Base-by-base conservation (phyloP, 2,113 vertebrate species). In the Cynocephalus volans region DNA sequence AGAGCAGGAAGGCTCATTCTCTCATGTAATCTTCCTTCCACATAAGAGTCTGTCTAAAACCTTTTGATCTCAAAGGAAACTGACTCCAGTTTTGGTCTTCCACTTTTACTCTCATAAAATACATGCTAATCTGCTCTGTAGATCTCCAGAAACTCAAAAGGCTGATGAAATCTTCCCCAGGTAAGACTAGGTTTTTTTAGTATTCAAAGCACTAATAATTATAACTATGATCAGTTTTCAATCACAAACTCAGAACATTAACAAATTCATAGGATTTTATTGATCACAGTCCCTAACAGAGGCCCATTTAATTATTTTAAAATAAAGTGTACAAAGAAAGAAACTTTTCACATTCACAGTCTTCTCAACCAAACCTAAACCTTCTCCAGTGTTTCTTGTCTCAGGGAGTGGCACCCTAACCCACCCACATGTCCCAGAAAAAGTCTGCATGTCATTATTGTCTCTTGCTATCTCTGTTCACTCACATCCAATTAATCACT, bases 111-210 rank as follows among this genome's bases (percentile, higher is more conserved):
- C 4, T 90, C 21, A 0, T 54, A 67, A 87, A 80, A 45, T 69
- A 24, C 36, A 60, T 12, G 33, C 14, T 90, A 56, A 83, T 45
- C 8, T 87, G 14, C 8, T 89, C 14, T 10, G 10, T 11, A 58
- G n/a, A 67, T 28, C 75, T 93, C 56, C 67, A 86, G 26, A 96
- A 97, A 90, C 3, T 85, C 73, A 90, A 13, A 36, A 95, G 8
- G 31, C 8, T 76, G 28, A 65, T 26, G 7, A 81, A 95, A 81
- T 17, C 60, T 19, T 88, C 56, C 82, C 19, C 15, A n/a, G 15
- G 21, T 91, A 91, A 97, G 9, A 54, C 7, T 65, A 72, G 19
- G 21, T 90, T 90, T 73, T 83, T 0, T 52, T 94, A 41, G 6
- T 18, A 33, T 60, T 76, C 26, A n/a, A 0, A 60, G 14, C 5